Conservation (phyloP, 2,888 invertebrate species). For the Tenthredo amoena region DNA sequence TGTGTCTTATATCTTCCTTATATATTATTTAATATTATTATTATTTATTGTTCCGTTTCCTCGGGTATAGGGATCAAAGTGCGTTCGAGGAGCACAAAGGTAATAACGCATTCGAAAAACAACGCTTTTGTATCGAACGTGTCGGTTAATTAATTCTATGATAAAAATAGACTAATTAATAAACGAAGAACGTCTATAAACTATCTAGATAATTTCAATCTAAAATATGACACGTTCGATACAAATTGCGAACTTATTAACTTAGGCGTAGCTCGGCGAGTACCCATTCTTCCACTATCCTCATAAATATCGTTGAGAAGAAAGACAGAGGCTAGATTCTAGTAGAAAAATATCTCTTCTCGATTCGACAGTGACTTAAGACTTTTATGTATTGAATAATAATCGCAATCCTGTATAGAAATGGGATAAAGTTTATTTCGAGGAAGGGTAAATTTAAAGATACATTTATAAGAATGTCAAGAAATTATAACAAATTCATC, state of each 20-base stretch:
- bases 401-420: not conserved
- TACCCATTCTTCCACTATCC: conserved; percentile 69
- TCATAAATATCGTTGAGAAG: not conserved
- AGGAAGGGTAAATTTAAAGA: not conserved
- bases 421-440: not conserved
- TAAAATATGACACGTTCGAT: conserved; percentile 68
- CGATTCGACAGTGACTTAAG: not conserved
- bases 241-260: conserved; percentile 76
- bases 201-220: too few species aligned
- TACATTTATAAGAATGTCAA: not conserved
- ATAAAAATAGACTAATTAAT: not conserved
- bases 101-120: conserved; percentile 75
- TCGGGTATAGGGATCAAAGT: conserved; percentile 54
- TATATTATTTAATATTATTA: not conserved
- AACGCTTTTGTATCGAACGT: conserved; percentile 70
- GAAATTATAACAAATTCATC: not conserved
- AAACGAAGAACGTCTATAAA: not conserved
- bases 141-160: not conserved
- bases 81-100: conserved; percentile 75
- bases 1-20: not conserved
- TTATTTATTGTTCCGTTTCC: not conserved
- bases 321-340: not conserved
- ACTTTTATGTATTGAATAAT: not conserved
- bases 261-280: conserved; percentile 73
- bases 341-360: not conserved